Evolutionary conservation across 2,888 invertebrate genomes (phyloP).

Genomic region (Melinaea marsaeus): DNA sequence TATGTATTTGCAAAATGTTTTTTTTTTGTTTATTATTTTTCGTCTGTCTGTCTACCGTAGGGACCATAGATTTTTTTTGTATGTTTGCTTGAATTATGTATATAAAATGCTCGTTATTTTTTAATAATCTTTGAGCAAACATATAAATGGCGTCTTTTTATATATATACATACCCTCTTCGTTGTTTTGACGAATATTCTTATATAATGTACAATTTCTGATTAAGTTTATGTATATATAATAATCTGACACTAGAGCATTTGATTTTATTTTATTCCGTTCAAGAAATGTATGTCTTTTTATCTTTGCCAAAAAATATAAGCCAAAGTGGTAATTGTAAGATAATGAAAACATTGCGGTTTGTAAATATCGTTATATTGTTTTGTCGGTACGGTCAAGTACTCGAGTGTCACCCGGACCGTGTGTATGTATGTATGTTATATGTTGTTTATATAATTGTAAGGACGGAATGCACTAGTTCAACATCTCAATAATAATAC

Average conservation of each 20-base stretch:
- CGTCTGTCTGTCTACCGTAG: conserved; percentile 48
- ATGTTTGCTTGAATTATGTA: conserved; percentile 43
- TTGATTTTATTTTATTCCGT: conserved; percentile 36
- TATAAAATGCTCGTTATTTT: conserved; percentile 11
- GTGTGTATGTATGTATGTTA: conserved; percentile 8
- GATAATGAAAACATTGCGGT: conserved; percentile 1
- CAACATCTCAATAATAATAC: background rate
- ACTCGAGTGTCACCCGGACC: conserved; percentile 38
- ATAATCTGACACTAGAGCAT: conserved; percentile 49
- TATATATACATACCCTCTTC: conserved; percentile 50
- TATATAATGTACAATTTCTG: conserved; percentile 55
- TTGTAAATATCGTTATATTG: conserved; percentile 11
- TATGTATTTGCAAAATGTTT: conserved; percentile 16
- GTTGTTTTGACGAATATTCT: conserved; percentile 57
- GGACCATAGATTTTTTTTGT: conserved; percentile 66
- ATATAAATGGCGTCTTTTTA: conserved; percentile 53
- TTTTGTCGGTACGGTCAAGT: conserved; percentile 37
- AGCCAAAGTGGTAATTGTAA: conserved; percentile 59
- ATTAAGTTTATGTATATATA: conserved; percentile 37
- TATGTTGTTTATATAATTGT: background rate
- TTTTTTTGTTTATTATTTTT: background rate
- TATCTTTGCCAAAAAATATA: conserved; percentile 64
- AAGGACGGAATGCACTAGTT: background rate
- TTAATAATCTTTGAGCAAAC: conserved; percentile 37
- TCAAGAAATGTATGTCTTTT: conserved; percentile 39